Evolutionary conservation across 2,113 vertebrate species (phyloP).

Genomic region (Tychaedon coryphoeus): DNA sequence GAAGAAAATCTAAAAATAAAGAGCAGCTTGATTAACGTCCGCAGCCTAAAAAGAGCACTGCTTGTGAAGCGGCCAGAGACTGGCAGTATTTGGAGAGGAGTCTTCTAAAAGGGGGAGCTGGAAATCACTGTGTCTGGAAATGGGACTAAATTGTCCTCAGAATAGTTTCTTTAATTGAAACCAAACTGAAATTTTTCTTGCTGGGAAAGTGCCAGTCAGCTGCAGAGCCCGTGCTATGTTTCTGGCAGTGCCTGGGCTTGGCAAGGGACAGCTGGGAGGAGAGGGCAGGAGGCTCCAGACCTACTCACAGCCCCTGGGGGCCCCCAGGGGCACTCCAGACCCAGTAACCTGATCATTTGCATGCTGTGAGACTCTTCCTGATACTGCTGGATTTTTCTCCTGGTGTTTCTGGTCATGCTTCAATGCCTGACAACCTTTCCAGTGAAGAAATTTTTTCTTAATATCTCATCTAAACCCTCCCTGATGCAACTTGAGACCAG

Average conservation of each 20-base stretch:
- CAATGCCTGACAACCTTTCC: background rate
- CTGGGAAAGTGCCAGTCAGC: background rate
- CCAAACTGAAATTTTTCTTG: background rate
- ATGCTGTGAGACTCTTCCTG: background rate
- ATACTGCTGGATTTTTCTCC: background rate
- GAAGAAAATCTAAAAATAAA: constrained; percentile 55
- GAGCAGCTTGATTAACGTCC: constrained; percentile 34
- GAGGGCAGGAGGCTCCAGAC: background rate
- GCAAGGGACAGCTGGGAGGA: background rate
- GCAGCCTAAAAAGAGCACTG: background rate
- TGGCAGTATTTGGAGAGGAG: background rate
- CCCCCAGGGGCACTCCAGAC: background rate
- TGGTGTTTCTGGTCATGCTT: background rate
- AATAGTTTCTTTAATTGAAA: constrained; percentile 19
- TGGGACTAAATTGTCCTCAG: background rate
- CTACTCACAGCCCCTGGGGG: background rate
- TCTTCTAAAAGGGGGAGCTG: background rate
- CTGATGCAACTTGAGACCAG: background rate
- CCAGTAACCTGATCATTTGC: background rate
- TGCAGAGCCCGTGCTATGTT: accelerated
- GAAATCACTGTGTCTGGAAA: background rate
- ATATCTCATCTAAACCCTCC: background rate
- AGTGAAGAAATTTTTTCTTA: background rate
- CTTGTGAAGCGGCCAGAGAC: background rate
- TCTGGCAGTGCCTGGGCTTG: background rate